Conservation (phyloP, 2,113 vertebrate species). For the Labeo catla region DNA sequence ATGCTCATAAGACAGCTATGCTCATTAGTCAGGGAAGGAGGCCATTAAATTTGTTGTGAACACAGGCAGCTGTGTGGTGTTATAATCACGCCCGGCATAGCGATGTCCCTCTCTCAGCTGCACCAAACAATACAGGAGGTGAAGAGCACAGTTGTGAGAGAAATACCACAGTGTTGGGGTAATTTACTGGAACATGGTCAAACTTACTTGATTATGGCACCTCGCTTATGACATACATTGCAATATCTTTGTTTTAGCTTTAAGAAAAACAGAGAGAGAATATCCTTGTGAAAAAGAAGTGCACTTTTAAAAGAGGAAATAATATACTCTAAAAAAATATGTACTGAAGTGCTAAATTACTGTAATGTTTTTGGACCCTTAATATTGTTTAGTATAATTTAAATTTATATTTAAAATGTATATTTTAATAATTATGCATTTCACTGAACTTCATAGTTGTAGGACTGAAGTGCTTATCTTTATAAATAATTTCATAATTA, state of each 20-base stretch:
- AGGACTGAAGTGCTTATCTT: no score
- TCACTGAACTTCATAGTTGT: no score
- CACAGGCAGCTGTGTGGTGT: slow-evolving; percentile 54
- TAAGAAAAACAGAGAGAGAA: not conserved
- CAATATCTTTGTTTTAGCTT: not conserved
- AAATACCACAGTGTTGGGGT: slow-evolving; percentile 31
- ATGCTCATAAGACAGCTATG: slow-evolving; percentile 63
- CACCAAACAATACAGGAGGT: slow-evolving; percentile 38
- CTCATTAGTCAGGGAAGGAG: slow-evolving; percentile 61
- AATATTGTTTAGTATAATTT: no score
- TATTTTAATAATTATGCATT: no score
- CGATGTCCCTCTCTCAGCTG: slow-evolving; percentile 42
- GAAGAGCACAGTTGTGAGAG: slow-evolving; percentile 20
- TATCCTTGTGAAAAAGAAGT: not conserved
- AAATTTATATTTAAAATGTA: no score
- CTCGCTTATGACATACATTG: not conserved
- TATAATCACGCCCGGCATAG: slow-evolving; percentile 54
- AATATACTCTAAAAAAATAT: no score
- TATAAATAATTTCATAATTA: no score
- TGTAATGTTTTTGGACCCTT: no score
- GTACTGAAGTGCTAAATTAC: no score
- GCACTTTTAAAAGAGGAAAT: not conserved
- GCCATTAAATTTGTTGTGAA: slow-evolving; percentile 56
- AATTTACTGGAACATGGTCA: slow-evolving; percentile 31
- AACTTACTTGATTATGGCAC: not conserved